Conservation (phyloP, 2,113 vertebrate species). For the Sebastes schlegelii region DNA sequence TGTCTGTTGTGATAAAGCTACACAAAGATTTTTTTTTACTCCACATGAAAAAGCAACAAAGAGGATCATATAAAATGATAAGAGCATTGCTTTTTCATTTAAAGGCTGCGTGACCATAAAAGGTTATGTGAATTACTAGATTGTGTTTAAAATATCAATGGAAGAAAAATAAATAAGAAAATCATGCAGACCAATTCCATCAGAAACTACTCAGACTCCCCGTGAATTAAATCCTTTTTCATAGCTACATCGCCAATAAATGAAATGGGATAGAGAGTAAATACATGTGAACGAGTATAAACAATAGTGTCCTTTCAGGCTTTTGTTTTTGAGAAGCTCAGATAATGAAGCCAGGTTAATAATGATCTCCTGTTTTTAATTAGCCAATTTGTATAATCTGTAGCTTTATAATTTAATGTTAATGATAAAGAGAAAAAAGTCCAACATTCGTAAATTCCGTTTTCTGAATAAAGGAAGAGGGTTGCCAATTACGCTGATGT, state of each 20-base stretch:
- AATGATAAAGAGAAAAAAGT: background rate
- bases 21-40: constrained; percentile 33
- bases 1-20: constrained; percentile 25
- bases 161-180: constrained; percentile 2
- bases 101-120: constrained; percentile 43
- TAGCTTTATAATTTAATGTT: background rate
- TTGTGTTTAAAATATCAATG: constrained; percentile 40
- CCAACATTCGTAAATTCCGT: constrained; percentile 3
- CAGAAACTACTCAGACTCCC: constrained; percentile 23
- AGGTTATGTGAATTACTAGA: constrained; percentile 39
- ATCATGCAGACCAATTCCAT: constrained; percentile 30
- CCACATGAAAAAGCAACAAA: constrained; percentile 30
- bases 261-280: constrained; percentile 23
- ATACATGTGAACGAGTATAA: constrained; percentile 1
- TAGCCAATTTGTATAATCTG: constrained; percentile 25
- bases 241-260: constrained; percentile 12
- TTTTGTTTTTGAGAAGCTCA: constrained; percentile 29
- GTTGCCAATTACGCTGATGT: constrained; percentile 27
- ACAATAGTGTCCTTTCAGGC: constrained; percentile 12
- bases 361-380: constrained; percentile 43
- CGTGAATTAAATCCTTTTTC: constrained; percentile 38
- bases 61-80: constrained; percentile 67
- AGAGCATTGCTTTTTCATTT: constrained; percentile 72
- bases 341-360: constrained; percentile 17
- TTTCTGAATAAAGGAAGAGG: constrained; percentile 36